Base-by-base conservation (phyloP, 2,888 invertebrate genomes). In the Quadriops clusia region DNA sequence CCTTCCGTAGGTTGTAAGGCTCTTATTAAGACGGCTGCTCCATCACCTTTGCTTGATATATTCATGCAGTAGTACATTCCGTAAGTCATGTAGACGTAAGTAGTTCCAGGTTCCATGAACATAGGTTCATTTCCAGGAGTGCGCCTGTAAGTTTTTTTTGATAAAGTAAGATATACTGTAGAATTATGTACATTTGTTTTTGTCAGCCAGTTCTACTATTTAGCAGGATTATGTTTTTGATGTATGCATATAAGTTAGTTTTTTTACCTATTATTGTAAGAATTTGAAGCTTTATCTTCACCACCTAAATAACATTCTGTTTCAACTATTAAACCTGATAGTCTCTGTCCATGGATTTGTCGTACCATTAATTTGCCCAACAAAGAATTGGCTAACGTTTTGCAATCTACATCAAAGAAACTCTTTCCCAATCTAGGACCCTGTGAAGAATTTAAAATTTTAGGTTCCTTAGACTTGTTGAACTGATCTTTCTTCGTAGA, bases 61-160 rank as follows among this genome's bases (percentile, higher is more conserved):
- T 82, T 82, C 46, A 81, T 70, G 49, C 79, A 79, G 46, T 71
- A 65, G 47, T 81, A 79, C 71, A 78, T 76, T 39, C 81, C 80
- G 50, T 81, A 81, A 2, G 77, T 79, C 44, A 73, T 62, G 45
- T 81, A 80, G 3, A 82, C 74, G 52, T 74, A 81, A 14, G 69
- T 64, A 6, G 80, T 80, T 9, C 80, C 80, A 11, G 77, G 70
- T 30, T 61, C 54, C 76, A 78, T 77, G 46, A 70, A 82, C 77
- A 81, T 77, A 1, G 80, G 74, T 44, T 68, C 64, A 50, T 73
- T 79, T 39, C 70, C 58, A 3, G 64, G 61, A 1, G 81, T 78
- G 38, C 64, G 51, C 53, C 68, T 73, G 34, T 14, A 46, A 41
- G 21, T n/a, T n/a, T n/a, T n/a, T 7, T 7, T 7, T 18, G 7